Evolutionary conservation across 2,888 invertebrate genomes (phyloP).

Genomic region (Bombyx huttoni): DNA sequence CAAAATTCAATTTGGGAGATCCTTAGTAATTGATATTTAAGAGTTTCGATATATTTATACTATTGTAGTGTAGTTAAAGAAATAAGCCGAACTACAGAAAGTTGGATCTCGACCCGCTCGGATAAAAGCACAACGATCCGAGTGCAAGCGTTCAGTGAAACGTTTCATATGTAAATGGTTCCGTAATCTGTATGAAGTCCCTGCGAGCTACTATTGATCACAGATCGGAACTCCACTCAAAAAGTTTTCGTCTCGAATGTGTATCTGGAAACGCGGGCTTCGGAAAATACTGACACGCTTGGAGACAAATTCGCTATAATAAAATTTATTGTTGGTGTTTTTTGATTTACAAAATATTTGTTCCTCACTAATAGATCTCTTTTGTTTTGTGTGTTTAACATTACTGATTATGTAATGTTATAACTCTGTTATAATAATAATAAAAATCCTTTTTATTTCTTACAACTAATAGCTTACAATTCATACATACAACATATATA

Average conservation of each 20-base stretch:
- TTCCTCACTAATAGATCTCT: not conserved
- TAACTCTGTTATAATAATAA: no score
- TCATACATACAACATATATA: no score
- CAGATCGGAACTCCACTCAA: constrained; percentile 38
- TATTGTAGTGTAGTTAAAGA: not conserved
- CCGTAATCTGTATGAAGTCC: constrained; percentile 54
- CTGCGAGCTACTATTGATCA: constrained; percentile 47
- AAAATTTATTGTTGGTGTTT: not conserved
- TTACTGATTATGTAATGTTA: no score
- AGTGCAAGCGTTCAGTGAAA: constrained; percentile 55
- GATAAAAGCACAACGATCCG: constrained; percentile 44
- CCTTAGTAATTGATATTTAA: no score
- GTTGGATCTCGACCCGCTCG: constrained; percentile 32
- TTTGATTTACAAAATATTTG: not conserved
- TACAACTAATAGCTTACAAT: no score
- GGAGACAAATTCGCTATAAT: not conserved
- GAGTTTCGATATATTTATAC: no score
- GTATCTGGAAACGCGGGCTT: not conserved
- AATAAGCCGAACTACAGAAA: constrained; percentile 9
- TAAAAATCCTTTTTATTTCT: no score
- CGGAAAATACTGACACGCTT: not conserved
- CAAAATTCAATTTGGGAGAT: no score
- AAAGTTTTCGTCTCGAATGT: constrained; percentile 32
- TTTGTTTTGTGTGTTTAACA: no score
- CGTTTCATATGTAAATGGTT: constrained; percentile 65